Evolutionary conservation across 2,888 invertebrate genomes (phyloP).

Genomic region (Andricus curvator): DNA sequence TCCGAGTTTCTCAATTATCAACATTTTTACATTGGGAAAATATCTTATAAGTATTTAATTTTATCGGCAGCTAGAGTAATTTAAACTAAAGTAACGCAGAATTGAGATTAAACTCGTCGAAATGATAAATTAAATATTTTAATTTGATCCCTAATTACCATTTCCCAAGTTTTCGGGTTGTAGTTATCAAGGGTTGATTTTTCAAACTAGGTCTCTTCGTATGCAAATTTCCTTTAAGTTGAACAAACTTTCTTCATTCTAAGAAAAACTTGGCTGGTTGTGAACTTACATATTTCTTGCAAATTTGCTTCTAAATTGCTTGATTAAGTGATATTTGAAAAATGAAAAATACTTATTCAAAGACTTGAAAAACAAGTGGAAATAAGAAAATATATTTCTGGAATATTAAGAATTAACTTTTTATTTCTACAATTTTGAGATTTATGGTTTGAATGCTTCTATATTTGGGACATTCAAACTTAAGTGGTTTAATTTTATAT

Average conservation of each 20-base stretch:
- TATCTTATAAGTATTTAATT: too few species aligned
- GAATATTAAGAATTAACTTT: neutral
- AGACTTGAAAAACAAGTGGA: neutral
- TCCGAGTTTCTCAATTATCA: too few species aligned
- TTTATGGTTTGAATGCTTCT: too few species aligned
- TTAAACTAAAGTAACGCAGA: neutral
- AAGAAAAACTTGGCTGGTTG: slow-evolving; percentile 14
- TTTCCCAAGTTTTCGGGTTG: neutral
- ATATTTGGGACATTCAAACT: too few species aligned
- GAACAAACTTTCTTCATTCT: slow-evolving; percentile 16
- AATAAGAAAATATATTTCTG: neutral
- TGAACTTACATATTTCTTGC: neutral
- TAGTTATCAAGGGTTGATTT: slow-evolving; percentile 2
- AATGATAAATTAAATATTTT: neutral
- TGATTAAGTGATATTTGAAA: neutral
- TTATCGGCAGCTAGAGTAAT: neutral
- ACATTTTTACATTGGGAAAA: too few species aligned
- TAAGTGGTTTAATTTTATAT: too few species aligned
- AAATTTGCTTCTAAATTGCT: neutral
- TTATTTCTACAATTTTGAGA: too few species aligned
- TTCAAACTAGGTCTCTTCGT: neutral
- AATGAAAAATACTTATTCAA: neutral
- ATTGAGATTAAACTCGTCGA: neutral
- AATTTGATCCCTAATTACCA: neutral
- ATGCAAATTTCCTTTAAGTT: slow-evolving; percentile 12